phyloP scores from a whole-genome alignment of 2,113 vertebrate species.

The Equus quagga region DNA sequence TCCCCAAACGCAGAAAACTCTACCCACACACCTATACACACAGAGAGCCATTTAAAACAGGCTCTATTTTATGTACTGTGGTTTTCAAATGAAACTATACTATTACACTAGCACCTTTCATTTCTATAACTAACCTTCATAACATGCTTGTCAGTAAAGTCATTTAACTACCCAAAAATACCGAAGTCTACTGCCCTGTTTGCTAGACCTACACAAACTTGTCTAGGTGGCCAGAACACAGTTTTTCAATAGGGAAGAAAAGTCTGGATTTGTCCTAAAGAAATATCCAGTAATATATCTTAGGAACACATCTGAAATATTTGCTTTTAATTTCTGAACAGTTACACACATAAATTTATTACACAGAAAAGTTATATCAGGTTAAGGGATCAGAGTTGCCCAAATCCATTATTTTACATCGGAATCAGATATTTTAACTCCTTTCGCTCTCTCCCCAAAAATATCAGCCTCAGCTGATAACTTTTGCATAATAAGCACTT shows the following conservation, averaged over 20 bases:
- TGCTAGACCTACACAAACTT: constrained; percentile 42
- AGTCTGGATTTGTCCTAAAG: background rate
- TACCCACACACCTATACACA: background rate
- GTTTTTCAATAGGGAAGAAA: constrained; percentile 22
- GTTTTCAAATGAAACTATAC: constrained; percentile 53
- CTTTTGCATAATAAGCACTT: constrained; percentile 47
- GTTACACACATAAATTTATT: background rate
- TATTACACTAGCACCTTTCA: constrained; percentile 13
- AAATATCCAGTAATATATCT: constrained; percentile 29
- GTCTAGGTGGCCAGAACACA: background rate
- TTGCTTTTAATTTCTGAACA: constrained; percentile 17
- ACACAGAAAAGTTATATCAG: constrained; percentile 37
- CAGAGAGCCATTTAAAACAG: constrained; percentile 39
- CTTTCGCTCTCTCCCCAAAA: background rate
- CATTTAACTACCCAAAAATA: constrained; percentile 8
- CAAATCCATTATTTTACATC: constrained; percentile 52
- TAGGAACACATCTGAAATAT: background rate
- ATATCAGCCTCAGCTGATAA: background rate
- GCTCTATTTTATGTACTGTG: background rate
- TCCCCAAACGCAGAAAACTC: constrained; percentile 41
- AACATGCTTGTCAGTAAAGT: constrained; percentile 48
- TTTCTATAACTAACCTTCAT: constrained; percentile 59
- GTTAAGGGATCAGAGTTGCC: background rate
- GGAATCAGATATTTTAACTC: constrained; percentile 38
- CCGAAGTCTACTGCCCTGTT: background rate